These are phyloP conservation scores for Lasioglossum lativentre DNA, from an alignment of 2,888 invertebrate genomes.

Conservation along the genomic window DNA sequence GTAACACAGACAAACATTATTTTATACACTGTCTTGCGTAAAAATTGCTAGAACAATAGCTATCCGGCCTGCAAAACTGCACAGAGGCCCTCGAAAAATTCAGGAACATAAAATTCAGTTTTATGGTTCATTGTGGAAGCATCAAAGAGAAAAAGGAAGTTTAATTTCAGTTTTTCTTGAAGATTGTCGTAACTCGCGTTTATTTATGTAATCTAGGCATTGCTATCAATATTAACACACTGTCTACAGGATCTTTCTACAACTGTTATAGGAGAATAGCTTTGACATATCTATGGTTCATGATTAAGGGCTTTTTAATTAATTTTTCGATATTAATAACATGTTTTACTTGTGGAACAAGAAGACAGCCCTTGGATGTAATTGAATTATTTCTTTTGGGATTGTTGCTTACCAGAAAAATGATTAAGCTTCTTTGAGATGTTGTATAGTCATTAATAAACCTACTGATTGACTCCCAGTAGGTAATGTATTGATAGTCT, in stretches of 20 bases:
- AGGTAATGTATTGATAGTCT: neutral
- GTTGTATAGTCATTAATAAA: neutral
- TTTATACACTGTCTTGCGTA: neutral
- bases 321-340: neutral
- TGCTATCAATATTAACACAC: neutral
- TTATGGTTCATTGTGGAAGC: neutral
- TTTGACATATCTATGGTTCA: neutral
- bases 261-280: neutral
- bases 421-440: neutral
- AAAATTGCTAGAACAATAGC: neutral
- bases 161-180: neutral
- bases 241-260: neutral
- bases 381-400: neutral
- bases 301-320: neutral
- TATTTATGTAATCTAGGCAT: no score
- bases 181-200: neutral
- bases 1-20: neutral
- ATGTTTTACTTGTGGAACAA: neutral
- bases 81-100: no score
- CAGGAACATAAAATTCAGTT: neutral
- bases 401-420: neutral
- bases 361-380: neutral
- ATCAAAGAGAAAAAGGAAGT: neutral
- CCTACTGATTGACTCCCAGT: no score
- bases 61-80: no score